Percentiles rank a stretch among this genome's conserved stretches.
Evolutionary conservation across 2,888 invertebrate genomes (phyloP).

Genomic region (Nasonia oneida): DNA sequence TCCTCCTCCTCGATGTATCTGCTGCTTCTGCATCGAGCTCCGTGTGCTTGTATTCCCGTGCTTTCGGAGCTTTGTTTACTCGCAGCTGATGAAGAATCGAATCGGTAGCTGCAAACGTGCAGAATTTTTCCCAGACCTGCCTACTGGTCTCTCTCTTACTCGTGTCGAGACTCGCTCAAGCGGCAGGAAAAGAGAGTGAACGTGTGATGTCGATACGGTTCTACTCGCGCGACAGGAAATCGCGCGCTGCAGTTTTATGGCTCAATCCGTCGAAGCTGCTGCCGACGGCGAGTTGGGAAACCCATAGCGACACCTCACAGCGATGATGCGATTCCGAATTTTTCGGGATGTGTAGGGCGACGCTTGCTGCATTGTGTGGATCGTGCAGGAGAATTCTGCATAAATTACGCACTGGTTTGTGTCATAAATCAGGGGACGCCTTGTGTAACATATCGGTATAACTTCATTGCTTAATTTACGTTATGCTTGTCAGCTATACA

Average conservation of each 20-base stretch:
- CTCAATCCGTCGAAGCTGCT: conserved; percentile 47
- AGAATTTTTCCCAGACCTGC: conserved; percentile 37
- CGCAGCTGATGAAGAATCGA: background rate
- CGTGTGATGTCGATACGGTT: background rate
- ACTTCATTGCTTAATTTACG: conserved; percentile 18
- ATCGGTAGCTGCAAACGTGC: background rate
- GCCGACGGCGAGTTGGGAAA: conserved; percentile 30
- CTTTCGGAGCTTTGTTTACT: background rate
- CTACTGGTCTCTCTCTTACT: conserved; percentile 14
- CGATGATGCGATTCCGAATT: conserved; percentile 20
- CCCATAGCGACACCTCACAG: no score
- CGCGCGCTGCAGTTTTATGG: conserved; percentile 56
- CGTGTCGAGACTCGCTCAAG: conserved; percentile 3
- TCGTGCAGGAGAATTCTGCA: background rate
- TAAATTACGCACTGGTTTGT: background rate
- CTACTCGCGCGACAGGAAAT: conserved; percentile 54
- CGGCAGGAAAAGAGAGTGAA: conserved; percentile 11
- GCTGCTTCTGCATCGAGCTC: conserved; percentile 40
- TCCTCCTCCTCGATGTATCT: conserved; percentile 48
- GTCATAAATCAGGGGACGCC: background rate
- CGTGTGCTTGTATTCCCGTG: background rate
- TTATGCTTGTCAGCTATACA: background rate
- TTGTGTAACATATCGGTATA: conserved; percentile 22
- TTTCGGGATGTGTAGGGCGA: conserved; percentile 17
- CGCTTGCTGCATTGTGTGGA: background rate